Conservation (phyloP, 2,888 invertebrate genomes). For the Drosophila gaucha region DNA sequence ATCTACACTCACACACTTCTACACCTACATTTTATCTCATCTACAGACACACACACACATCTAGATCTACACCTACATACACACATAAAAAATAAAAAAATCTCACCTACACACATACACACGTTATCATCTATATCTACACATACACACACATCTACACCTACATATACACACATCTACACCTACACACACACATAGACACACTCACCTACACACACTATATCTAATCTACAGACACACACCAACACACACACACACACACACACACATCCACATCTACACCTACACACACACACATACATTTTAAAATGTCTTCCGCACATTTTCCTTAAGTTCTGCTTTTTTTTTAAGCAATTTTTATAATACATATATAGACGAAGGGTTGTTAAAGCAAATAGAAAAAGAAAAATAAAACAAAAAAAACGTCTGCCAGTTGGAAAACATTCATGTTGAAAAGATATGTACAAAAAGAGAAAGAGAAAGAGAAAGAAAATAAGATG, state of each 20-base stretch:
- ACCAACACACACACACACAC: background rate
- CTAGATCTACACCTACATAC: background rate
- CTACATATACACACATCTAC: too few species aligned
- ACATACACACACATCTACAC: too few species aligned
- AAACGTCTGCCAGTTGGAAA: slow-evolving; percentile 26
- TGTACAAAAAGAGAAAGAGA: slow-evolving; percentile 23
- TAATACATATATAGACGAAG: background rate
- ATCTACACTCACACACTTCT: too few species aligned
- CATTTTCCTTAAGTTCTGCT: slow-evolving; percentile 28
- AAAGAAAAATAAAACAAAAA: background rate
- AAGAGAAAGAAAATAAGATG: too few species aligned
- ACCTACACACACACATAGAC: too few species aligned
- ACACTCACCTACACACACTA: background rate
- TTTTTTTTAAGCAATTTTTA: background rate
- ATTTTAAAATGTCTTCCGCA: slow-evolving; percentile 44
- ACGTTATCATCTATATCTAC: too few species aligned
- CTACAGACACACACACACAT: too few species aligned
- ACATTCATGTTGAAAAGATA: slow-evolving; percentile 7
- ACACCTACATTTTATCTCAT: too few species aligned
- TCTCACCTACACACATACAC: slow-evolving; percentile 1
- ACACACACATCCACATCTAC: background rate
- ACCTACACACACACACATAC: background rate
- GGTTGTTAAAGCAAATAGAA: background rate
- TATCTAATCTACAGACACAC: too few species aligned
- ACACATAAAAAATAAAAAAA: too few species aligned